Evolutionary conservation across 1,140 invertebrate genomes (phyloP).

Genomic region (Apis dorsata): DNA sequence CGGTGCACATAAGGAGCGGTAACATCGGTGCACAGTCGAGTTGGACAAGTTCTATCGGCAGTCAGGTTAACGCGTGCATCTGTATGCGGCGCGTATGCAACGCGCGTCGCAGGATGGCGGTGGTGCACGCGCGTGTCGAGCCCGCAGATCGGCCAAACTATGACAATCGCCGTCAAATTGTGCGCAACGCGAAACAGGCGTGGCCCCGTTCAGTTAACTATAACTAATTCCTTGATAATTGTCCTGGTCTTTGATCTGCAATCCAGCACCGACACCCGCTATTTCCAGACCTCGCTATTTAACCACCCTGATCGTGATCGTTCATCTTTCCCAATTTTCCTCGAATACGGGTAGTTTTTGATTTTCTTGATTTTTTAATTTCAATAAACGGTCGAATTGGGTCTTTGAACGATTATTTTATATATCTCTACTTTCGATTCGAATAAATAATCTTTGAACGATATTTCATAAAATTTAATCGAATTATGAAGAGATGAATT

Average conservation of each 20-base stretch:
- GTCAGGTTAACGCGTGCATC: conserved; percentile 47
- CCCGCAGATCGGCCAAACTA: conserved; percentile 27
- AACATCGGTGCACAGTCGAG: background rate
- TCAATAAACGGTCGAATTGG: no score
- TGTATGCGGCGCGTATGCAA: conserved; percentile 38
- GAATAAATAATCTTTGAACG: no score
- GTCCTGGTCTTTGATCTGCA: conserved; percentile 18
- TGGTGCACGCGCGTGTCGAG: conserved; percentile 20
- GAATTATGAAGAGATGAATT: no score
- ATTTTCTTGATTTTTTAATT: background rate
- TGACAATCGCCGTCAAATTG: conserved; percentile 56
- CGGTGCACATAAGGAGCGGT: conserved; percentile 30
- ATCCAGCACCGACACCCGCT: background rate
- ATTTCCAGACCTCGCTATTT: conserved; percentile 30
- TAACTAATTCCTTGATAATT: conserved; percentile 64
- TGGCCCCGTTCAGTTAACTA: conserved; percentile 37
- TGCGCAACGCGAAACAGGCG: conserved; percentile 56
- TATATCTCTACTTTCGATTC: no score
- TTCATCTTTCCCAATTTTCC: background rate
- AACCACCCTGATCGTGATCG: background rate
- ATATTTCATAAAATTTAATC: no score
- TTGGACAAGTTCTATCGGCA: conserved; percentile 51
- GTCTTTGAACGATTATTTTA: no score
- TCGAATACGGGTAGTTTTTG: background rate
- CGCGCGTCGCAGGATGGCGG: background rate